Base-by-base conservation (phyloP, 2,113 vertebrate species). In the Catharus bicknelli region DNA sequence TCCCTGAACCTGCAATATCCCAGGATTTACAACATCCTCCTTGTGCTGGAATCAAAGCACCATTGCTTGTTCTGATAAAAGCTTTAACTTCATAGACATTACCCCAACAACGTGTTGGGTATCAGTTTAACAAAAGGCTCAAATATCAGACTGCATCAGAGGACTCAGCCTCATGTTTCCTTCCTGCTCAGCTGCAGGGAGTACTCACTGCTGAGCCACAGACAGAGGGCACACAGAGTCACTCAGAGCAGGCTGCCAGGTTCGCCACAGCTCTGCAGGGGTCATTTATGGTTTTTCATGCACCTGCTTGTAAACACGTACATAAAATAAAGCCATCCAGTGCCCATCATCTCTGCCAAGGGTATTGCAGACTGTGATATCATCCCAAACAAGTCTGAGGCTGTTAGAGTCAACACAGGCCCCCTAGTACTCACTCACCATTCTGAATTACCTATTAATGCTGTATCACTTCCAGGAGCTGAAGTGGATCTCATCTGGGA, bases 11-110 rank as follows among this genome's bases (percentile, higher is more conserved):
- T 92, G 53, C 90, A 95, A 27, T 85, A 87, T 29, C 40, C 51
- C 22, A 15, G 83, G 81, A 94, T 96, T 95, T 96, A 94, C 91
- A 97, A 93, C 78, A 75, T 90, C 84, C 78, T 79, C 57, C 88
- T 72, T 83, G 54, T 91, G 86, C 55, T 95, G 84, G 94, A 96
- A 93, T 90, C 82, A 97, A 96, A 96, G 91, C 57, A 90, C 57
- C 74, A 58, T 64, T 86, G 78, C 88, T 75, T 95, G 70, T 89
- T 78, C 75, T 51, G 74, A 93, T 86, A 90, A 91, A 91, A 86
- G 51, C 67, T 85, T 72, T 72, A 83, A 61, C 83, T 76, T 69
- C 88, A 54, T 84, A 96, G 90, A 75, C 95, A 48, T 82, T 77
- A 57, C n/a, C 92, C 68, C 38, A 93, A 79, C 20, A 79, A 88